Conservation (phyloP, 2,797 vertebrate species). For the Scolopax rusticola region DNA sequence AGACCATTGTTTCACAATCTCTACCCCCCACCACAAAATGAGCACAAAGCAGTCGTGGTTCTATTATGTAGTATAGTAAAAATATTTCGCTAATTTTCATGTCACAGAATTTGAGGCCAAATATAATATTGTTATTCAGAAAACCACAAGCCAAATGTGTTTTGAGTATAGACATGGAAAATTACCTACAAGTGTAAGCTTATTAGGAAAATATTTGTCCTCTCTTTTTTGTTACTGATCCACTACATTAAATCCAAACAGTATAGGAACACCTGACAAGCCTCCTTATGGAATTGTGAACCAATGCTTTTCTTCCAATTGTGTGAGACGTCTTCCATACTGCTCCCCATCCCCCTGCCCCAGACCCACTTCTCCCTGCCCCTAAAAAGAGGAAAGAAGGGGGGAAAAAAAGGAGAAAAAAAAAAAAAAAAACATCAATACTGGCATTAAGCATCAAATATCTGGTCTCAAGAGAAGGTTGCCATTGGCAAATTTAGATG, state of each 20-base stretch:
- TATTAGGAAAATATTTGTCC: not conserved
- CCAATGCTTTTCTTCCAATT: not conserved
- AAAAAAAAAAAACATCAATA: not conserved
- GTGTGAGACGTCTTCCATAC: not conserved
- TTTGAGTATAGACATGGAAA: not conserved
- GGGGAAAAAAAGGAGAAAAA: too few species aligned
- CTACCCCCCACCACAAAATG: too few species aligned
- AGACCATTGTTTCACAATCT: not conserved
- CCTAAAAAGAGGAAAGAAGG: not conserved
- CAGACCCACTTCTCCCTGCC: too few species aligned
- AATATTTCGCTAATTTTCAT: not conserved
- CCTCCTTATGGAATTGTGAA: not conserved
- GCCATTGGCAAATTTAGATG: not conserved
- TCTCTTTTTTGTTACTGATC: not conserved
- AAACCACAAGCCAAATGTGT: not conserved
- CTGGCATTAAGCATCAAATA: not conserved
- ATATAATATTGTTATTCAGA: not conserved
- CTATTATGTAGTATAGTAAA: not conserved
- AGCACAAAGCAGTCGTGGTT: not conserved
- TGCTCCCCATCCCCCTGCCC: too few species aligned
- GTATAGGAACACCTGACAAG: not conserved
- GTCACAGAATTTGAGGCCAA: not conserved
- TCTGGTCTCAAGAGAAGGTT: not conserved
- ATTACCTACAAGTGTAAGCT: not conserved
- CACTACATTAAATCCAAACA: not conserved